Conservation (phyloP, 2,113 vertebrate genomes). For the Alosa alosa region DNA sequence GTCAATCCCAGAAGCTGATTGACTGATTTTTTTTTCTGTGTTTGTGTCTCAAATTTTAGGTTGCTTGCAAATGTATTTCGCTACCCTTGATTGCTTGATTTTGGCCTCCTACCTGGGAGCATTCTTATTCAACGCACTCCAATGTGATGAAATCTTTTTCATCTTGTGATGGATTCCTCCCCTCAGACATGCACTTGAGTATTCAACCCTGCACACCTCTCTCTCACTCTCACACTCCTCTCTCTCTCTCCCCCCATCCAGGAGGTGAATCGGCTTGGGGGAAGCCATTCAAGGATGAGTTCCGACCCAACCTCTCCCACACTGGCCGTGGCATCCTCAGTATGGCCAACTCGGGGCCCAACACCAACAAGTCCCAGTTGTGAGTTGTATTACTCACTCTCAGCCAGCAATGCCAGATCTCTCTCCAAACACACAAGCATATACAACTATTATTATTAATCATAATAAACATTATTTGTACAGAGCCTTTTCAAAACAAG, state of each 20-base stretch:
- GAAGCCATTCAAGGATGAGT: conserved; percentile 91
- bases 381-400: conserved; percentile 68
- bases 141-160: too few species aligned
- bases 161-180: too few species aligned
- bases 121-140: neutral
- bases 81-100: neutral
- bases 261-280: conserved; percentile 94
- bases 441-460: too few species aligned
- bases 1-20: neutral
- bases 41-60: neutral
- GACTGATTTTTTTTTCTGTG: neutral
- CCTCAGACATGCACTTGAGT: too few species aligned
- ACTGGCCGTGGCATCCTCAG: conserved; percentile 91
- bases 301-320: conserved; percentile 91
- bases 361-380: conserved; percentile 98
- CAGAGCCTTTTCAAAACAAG: too few species aligned
- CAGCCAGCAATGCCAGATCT: too few species aligned
- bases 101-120: neutral
- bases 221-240: neutral
- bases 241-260: conserved; percentile 48
- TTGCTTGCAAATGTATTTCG: neutral
- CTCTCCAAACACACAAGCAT: too few species aligned
- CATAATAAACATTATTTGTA: too few species aligned
- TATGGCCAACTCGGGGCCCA: conserved; percentile 97
- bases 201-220: neutral